These are phyloP conservation scores for Sympetrum striolatum DNA, from an alignment of 2,888 invertebrate genomes.

Conservation along the genomic window DNA sequence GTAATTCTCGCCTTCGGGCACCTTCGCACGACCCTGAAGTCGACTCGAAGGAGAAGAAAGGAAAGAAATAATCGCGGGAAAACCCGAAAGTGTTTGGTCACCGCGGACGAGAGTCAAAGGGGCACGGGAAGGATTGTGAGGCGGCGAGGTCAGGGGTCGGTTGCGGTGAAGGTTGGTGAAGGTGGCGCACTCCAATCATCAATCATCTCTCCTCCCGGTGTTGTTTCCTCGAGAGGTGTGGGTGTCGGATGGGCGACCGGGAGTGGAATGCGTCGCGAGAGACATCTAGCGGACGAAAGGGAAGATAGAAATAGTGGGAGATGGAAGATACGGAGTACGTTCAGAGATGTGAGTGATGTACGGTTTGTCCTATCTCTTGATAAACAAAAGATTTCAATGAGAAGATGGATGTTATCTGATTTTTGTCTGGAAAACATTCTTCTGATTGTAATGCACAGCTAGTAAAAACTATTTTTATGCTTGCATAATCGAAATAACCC, in stretches of 20 bases:
- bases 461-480: too few relatives aligned
- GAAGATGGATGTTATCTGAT: too few relatives aligned
- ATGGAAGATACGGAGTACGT: not conserved
- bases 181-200: not conserved
- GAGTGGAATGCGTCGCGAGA: not conserved
- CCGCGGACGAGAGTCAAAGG: not conserved
- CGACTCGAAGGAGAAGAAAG: not conserved
- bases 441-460: too few relatives aligned
- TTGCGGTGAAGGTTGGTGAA: not conserved
- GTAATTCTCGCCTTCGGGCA: not conserved
- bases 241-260: not conserved
- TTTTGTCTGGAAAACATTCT: too few relatives aligned
- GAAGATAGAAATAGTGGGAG: not conserved
- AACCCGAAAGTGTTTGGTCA: constrained; percentile 22
- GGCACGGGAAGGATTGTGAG: not conserved
- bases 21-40: not conserved
- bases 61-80: not conserved
- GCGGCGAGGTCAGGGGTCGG: not conserved
- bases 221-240: not conserved
- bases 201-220: constrained; percentile 34
- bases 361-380: too few relatives aligned
- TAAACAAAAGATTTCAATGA: too few relatives aligned
- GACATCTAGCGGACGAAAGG: not conserved
- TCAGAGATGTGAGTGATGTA: too few relatives aligned
- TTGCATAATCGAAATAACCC: too few relatives aligned